phyloP scores from a whole-genome alignment of 1,140 invertebrate species.

The Conus ventricosus region DNA sequence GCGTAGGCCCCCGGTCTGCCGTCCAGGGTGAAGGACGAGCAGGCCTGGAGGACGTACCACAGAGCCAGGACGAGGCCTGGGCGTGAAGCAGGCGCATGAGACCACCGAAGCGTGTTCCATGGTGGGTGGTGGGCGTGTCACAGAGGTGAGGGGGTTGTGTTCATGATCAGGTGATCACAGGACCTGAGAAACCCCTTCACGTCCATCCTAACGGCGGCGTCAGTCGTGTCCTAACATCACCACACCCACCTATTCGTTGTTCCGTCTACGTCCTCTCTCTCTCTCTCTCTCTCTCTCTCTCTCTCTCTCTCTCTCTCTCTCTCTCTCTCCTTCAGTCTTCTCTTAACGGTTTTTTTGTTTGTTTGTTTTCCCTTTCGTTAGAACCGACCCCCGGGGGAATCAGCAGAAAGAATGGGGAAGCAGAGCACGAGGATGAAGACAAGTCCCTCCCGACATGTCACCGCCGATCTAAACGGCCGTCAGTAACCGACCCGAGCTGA shows the following conservation, averaged over 20 bases:
- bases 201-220: not conserved
- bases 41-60: constrained; percentile 20
- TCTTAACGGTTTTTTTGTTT: not conserved
- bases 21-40: constrained; percentile 77
- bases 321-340: not conserved
- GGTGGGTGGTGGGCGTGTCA: not conserved
- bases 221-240: not conserved
- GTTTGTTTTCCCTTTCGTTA: not conserved
- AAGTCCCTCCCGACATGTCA: not conserved
- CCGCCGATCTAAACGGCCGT: not conserved
- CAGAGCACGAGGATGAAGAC: not conserved
- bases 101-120: not conserved
- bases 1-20: constrained; percentile 88
- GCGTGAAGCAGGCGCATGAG: not conserved
- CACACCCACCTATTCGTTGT: not conserved
- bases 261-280: not conserved
- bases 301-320: constrained; percentile 22
- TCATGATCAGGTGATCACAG: not conserved
- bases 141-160: not conserved
- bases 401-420: not conserved
- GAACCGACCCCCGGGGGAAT: not conserved
- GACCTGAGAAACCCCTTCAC: too few relatives aligned
- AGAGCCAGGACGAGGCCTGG: not conserved
- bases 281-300: constrained; percentile 16
- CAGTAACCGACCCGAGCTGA: not conserved